A percentile compares a stretch with the other conserved stretches of the same genome.
These are phyloP conservation scores for Meles meles DNA, from an alignment of 2,113 vertebrate species.

Conservation along the genomic window DNA sequence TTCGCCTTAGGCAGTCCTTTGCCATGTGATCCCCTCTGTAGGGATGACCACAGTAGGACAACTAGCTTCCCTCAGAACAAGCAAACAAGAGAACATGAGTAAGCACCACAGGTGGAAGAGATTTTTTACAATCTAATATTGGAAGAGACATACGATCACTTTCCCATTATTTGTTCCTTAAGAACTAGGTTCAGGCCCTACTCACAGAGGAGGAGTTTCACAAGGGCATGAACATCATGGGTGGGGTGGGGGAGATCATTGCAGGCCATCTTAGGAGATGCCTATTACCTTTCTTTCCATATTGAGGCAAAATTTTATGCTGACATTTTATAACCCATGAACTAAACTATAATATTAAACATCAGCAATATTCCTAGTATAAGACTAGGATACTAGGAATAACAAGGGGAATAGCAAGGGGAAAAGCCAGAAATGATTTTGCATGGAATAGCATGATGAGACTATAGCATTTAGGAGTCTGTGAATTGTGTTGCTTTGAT, in stretches of 20 bases:
- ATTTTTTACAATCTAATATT: neutral
- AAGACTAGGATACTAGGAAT: too few species aligned
- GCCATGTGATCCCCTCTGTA: neutral
- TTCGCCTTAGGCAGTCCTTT: neutral
- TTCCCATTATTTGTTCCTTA: neutral
- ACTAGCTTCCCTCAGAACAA: neutral
- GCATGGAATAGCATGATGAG: neutral
- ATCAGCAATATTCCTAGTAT: neutral
- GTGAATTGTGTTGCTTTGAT: neutral
- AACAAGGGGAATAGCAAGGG: too few species aligned
- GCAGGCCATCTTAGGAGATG: neutral
- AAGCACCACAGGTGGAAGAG: neutral
- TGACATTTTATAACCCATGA: neutral
- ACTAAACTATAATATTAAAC: neutral
- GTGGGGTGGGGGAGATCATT: neutral
- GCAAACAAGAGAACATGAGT: neutral
- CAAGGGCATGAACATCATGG: neutral
- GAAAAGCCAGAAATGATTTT: neutral
- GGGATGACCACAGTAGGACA: neutral
- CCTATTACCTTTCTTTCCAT: neutral
- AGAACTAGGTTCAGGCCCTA: neutral
- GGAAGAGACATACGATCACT: neutral
- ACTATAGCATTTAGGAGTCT: neutral
- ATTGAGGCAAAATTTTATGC: neutral
- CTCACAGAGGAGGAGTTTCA: neutral